These are phyloP conservation scores for Trematomus bernacchii DNA, from an alignment of 2,797 vertebrate species.

Conservation along the genomic window DNA sequence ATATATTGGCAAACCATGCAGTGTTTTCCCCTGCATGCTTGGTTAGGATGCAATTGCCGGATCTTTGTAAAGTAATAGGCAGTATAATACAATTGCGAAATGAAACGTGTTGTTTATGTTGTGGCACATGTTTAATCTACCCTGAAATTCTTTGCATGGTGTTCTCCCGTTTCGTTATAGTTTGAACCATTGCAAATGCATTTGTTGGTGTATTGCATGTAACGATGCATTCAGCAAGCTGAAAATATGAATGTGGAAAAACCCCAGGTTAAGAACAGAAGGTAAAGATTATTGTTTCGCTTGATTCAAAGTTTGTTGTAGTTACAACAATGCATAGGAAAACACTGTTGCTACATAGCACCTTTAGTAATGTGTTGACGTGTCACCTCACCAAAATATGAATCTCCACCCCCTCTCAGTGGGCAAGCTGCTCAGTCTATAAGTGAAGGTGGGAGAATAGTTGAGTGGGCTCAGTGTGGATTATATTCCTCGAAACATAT, in stretches of 20 bases:
- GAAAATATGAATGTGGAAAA: not conserved
- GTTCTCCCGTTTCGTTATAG: not conserved
- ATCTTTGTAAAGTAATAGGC: not conserved
- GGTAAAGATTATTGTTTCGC: not conserved
- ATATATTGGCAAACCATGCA: constrained; percentile 2
- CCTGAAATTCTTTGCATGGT: constrained; percentile 15
- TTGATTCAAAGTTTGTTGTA: constrained; percentile 37
- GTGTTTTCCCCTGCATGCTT: constrained; percentile 7
- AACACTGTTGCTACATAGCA: constrained; percentile 34
- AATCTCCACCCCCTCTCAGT: constrained; percentile 11
- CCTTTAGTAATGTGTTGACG: constrained; percentile 33
- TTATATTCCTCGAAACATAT: constrained; percentile 6
- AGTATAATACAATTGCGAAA: constrained; percentile 12
- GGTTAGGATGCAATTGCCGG: constrained; percentile 6
- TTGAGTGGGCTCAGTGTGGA: not conserved
- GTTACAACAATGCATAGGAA: constrained; percentile 6
- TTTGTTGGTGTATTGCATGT: not conserved
- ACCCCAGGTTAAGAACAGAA: not conserved
- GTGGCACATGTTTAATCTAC: constrained; percentile 19
- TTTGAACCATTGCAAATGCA: not conserved
- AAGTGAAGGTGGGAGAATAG: not conserved
- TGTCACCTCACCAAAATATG: constrained; percentile 30
- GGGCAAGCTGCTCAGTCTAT: constrained; percentile 1
- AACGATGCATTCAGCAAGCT: not conserved
- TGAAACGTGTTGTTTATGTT: constrained; percentile 17